Evolutionary conservation across 2,113 vertebrate species (phyloP).

Genomic region (Lepus timidus): DNA sequence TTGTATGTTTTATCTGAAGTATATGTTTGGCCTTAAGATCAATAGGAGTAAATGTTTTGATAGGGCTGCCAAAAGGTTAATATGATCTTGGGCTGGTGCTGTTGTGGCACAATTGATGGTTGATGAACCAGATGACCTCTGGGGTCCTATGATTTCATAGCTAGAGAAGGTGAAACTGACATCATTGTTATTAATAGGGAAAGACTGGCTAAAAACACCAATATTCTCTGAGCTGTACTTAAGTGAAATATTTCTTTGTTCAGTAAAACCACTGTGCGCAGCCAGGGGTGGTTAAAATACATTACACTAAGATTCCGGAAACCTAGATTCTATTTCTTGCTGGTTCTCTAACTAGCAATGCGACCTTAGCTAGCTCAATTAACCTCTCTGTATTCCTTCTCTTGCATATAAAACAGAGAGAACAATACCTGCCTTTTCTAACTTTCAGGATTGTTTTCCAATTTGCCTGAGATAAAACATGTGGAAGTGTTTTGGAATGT

Average conservation of each 20-base stretch:
- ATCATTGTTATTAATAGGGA: slow-evolving; percentile 63
- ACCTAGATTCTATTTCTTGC: slow-evolving; percentile 50
- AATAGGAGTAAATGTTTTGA: slow-evolving; percentile 38
- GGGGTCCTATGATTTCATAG: slow-evolving; percentile 58
- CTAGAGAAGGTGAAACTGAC: slow-evolving; percentile 47
- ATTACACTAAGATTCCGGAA: slow-evolving; percentile 55
- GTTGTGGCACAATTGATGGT: slow-evolving; percentile 27
- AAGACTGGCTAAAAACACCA: slow-evolving; percentile 41
- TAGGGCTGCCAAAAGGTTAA: slow-evolving; percentile 55
- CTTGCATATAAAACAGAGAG: slow-evolving; percentile 72
- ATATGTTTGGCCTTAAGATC: slow-evolving; percentile 40
- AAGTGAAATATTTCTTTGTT: slow-evolving; percentile 71
- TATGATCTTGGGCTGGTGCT: neutral
- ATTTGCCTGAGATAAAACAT: slow-evolving; percentile 66
- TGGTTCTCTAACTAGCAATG: slow-evolving; percentile 71
- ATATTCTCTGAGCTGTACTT: slow-evolving; percentile 10
- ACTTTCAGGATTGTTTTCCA: slow-evolving; percentile 75
- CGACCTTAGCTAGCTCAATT: slow-evolving; percentile 75
- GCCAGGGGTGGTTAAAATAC: slow-evolving; percentile 48
- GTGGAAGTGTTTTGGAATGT: slow-evolving; percentile 51
- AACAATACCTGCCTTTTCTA: slow-evolving; percentile 75
- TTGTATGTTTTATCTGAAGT: slow-evolving; percentile 38
- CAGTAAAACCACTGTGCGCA: slow-evolving; percentile 61
- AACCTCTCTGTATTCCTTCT: slow-evolving; percentile 69
- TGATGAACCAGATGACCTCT: slow-evolving; percentile 42